phyloP scores from a whole-genome alignment of 2,888 invertebrate species.

The Apamea epomidion region DNA sequence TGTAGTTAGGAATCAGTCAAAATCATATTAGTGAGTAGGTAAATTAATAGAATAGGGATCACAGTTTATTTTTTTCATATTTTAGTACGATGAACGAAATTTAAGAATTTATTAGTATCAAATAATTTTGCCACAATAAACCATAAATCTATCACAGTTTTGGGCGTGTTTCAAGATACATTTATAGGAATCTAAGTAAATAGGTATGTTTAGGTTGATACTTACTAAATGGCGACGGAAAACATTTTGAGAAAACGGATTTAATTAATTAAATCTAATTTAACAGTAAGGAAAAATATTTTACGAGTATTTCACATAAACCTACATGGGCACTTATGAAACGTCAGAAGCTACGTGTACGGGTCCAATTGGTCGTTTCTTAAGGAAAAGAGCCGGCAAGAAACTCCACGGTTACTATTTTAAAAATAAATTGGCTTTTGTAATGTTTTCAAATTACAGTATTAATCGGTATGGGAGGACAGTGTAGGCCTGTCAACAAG shows the following conservation, averaged over 20 bases:
- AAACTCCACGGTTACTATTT: neutral
- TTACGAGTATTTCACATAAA: neutral
- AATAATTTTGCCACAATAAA: neutral
- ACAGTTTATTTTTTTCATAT: neutral
- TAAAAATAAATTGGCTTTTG: neutral
- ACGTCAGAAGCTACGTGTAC: neutral
- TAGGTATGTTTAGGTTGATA: neutral
- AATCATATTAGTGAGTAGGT: neutral
- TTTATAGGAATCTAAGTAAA: neutral
- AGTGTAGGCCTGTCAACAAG: neutral
- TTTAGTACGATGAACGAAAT: no score
- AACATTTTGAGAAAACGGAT: no score
- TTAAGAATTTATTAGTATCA: neutral
- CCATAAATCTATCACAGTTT: neutral
- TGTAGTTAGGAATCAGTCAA: neutral
- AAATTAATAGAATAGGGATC: neutral
- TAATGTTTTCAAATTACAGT: neutral
- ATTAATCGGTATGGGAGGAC: neutral
- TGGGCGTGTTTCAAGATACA: neutral
- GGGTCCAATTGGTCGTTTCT: neutral
- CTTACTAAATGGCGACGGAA: neutral
- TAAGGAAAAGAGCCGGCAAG: neutral
- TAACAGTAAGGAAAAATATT: neutral
- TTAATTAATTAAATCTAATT: neutral
- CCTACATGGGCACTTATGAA: neutral